These are phyloP conservation scores for Macrobrachium nipponense DNA, from an alignment of 1,140 invertebrate genomes.

Conservation along the genomic window DNA sequence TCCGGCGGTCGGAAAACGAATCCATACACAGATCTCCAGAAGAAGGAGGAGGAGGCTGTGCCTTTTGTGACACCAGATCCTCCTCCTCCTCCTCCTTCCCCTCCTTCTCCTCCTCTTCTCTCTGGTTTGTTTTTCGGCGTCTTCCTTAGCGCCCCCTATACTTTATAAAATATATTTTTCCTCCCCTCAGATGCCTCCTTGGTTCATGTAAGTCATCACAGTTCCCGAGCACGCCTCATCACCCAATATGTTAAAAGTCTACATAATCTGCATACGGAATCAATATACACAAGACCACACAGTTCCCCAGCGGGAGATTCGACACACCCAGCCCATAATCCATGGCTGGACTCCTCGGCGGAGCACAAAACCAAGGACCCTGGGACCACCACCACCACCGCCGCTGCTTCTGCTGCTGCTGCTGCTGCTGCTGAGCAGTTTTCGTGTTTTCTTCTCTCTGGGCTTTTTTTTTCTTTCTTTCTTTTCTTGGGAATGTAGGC, in stretches of 20 bases:
- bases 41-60: too few species aligned
- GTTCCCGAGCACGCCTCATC: conserved; percentile 3
- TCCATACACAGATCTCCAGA: too few species aligned
- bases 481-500: too few species aligned
- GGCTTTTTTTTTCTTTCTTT: too few species aligned
- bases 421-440: too few species aligned
- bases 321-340: neutral
- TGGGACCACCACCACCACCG: too few species aligned
- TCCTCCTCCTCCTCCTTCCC: neutral
- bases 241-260: conserved; percentile 22
- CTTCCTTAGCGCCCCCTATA: neutral
- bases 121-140: too few species aligned
- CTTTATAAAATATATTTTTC: neutral
- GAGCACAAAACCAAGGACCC: neutral
- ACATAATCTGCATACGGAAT: conserved; percentile 17
- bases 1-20: too few species aligned
- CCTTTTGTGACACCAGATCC: too few species aligned
- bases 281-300: conserved; percentile 21
- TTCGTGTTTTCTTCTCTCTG: too few species aligned
- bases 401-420: too few species aligned
- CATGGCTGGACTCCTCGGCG: neutral
- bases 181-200: neutral
- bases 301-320: neutral
- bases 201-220: neutral
- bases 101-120: neutral